Evolutionary conservation across 2,113 vertebrate genomes (phyloP).

Genomic region (Chascanopsetta lugubris): DNA sequence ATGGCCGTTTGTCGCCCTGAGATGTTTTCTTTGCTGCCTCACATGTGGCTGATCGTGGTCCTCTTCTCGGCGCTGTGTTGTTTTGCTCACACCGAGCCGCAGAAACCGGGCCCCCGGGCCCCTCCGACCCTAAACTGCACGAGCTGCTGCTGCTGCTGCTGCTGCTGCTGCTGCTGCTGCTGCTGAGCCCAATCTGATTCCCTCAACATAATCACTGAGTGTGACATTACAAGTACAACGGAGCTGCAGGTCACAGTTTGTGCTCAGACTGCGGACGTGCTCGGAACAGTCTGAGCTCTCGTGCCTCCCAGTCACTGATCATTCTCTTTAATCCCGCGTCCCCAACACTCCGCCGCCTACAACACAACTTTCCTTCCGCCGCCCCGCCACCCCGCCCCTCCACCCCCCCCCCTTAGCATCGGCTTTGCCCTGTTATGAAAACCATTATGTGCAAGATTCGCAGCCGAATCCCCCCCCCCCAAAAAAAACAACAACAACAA

Average conservation of each 20-base stretch:
- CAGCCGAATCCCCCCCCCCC: too few species aligned
- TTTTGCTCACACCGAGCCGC: neutral
- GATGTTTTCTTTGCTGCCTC: neutral
- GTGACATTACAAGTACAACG: neutral
- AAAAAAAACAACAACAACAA: too few species aligned
- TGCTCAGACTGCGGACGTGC: neutral
- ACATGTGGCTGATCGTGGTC: neutral
- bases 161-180: too few species aligned
- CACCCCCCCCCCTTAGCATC: constrained; percentile 18
- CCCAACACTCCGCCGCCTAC: constrained; percentile 25
- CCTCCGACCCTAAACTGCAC: neutral
- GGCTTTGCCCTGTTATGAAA: too few species aligned
- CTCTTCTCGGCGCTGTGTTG: neutral
- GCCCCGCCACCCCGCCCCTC: constrained; percentile 4
- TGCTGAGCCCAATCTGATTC: constrained; percentile 13
- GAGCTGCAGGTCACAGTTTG: neutral
- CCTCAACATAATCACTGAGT: neutral
- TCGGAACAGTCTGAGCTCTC: neutral
- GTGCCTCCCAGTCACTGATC: constrained; percentile 24
- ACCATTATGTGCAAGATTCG: too few species aligned
- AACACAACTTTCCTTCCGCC: constrained; percentile 10
- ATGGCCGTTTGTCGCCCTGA: neutral
- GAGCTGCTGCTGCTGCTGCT: too few species aligned
- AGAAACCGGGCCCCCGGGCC: neutral
- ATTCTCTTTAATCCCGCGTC: constrained; percentile 42